Percentiles rank a stretch among this genome's conserved stretches.
phyloP scores from a whole-genome alignment of 2,888 invertebrate species.

The Eumacrocentrus americanus region DNA sequence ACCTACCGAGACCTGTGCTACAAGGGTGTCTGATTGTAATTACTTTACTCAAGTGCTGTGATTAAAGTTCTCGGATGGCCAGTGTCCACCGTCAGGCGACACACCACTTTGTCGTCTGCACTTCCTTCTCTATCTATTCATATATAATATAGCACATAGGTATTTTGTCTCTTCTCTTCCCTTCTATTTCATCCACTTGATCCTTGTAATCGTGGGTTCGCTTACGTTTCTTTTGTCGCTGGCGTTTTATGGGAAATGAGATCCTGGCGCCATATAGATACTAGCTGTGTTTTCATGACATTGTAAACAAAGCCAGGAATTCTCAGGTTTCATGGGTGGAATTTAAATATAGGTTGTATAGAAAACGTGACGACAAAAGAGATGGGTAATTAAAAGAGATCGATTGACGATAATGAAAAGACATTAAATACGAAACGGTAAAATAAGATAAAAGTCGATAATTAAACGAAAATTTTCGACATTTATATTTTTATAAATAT shows the following conservation, averaged over 20 bases:
- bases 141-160: neutral
- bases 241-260: conserved; percentile 20
- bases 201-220: conserved; percentile 46
- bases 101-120: conserved; percentile 1
- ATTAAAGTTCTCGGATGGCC: conserved; percentile 58
- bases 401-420: too few relatives aligned
- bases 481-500: too few relatives aligned
- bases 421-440: too few relatives aligned
- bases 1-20: conserved; percentile 34
- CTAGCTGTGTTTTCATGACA: conserved; percentile 9
- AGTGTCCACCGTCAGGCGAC: conserved; percentile 31
- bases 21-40: conserved; percentile 61
- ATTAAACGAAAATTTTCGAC: too few relatives aligned
- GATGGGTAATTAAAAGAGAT: neutral
- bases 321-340: conserved; percentile 13
- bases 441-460: too few relatives aligned
- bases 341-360: conserved; percentile 4
- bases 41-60: conserved; percentile 61
- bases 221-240: conserved; percentile 41
- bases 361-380: neutral
- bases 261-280: conserved; percentile 25
- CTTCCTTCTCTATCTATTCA: neutral
- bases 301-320: conserved; percentile 17
- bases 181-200: neutral
- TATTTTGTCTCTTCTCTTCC: conserved; percentile 3